Evolutionary conservation across 2,888 invertebrate species (phyloP), one percentile per base, ranked within the genome.

Genomic region (Artemia sinica): DNA sequence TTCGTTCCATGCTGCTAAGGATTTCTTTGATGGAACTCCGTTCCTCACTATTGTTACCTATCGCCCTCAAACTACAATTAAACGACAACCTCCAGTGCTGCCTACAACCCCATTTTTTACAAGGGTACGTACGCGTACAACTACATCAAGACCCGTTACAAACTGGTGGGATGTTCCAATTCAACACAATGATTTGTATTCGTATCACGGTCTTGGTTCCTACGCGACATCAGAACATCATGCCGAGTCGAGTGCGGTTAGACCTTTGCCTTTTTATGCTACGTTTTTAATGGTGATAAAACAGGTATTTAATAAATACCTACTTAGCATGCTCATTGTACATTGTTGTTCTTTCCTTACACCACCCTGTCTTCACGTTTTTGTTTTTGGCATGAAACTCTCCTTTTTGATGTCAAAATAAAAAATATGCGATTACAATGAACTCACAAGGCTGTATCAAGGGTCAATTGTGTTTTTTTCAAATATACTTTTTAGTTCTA

Each of bases 141-240:
- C 58, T 58, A 58, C 58, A 8, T n/a, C 18, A n/a, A 14, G 18
- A 8, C 58, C 58, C 9, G 18, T 58, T 14, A 58, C 58, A 14
- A 58, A 58, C 58, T 58, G n/a, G n/a, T 58, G 58, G 58, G 58
- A 58, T 18, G 58, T 58, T n/a, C 58, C 58, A n/a, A 58, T 58
- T 14, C 14, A 58, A 18, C 58, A 58, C n/a, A 18, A 58, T 14
- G 58, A 58, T 14, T n/a, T 58, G 58, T 58, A 58, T 58, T 18
- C 58, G n/a, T 18, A 58, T 58, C 14, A 18, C 18, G 58, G 58
- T n/a, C 18, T 18, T n/a, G 58, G 58, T 8, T 58, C 58, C 8
- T 58, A 14, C 9, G 58, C 58, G 18, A 58, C 58, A 18, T 58
- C 58, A 10, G 58, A 58, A 58, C 58, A 58, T 58, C 58, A 18